Conservation (phyloP, 2,888 invertebrate species). For the Eupithecia pulchellata region DNA sequence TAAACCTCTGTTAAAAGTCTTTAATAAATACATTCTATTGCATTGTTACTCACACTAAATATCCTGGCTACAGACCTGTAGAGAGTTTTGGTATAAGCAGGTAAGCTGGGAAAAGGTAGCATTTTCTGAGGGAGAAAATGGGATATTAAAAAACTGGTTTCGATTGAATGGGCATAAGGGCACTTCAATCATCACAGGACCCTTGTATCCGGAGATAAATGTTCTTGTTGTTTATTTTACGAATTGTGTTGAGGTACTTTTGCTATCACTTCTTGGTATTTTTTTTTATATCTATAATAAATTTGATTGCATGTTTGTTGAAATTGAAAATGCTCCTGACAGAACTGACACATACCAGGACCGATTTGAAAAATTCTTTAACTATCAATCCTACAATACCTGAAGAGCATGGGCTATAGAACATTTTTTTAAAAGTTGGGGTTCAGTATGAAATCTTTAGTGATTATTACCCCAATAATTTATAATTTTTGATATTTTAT, state of each 20-base stretch:
- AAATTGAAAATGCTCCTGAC: no score
- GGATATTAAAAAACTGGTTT: slow-evolving; percentile 17
- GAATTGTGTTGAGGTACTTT: neutral
- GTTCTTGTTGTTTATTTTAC: neutral
- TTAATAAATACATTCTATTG: neutral
- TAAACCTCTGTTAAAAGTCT: neutral
- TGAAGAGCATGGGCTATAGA: no score
- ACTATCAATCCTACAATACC: no score
- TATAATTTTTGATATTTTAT: no score
- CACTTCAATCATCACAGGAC: slow-evolving; percentile 1
- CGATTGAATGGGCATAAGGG: slow-evolving; percentile 10
- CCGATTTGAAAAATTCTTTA: no score
- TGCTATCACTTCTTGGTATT: neutral
- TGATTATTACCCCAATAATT: no score
- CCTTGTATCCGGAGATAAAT: no score
- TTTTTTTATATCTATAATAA: no score
- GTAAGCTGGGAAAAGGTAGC: slow-evolving; percentile 28
- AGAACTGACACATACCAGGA: no score
- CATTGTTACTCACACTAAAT: neutral
- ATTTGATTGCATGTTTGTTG: no score
- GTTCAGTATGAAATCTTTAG: neutral
- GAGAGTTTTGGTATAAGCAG: slow-evolving; percentile 7
- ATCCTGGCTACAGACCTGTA: slow-evolving; percentile 15
- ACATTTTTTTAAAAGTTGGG: no score
- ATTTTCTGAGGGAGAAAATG: slow-evolving; percentile 28